Base-by-base conservation (phyloP, 64 coral and sea anemone genomes). In the Exaiptasia diaphana region DNA sequence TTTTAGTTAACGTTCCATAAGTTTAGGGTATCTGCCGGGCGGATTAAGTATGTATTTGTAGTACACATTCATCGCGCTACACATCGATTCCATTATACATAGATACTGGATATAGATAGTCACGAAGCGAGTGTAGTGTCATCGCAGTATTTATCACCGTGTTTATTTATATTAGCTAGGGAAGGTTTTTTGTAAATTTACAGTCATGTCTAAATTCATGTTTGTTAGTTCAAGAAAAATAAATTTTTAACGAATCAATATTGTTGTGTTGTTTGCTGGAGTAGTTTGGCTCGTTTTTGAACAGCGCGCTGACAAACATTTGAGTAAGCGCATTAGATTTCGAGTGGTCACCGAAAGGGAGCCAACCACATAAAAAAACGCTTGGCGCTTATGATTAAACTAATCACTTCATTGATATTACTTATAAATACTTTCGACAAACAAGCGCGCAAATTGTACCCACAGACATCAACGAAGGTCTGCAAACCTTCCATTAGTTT, bases 101-200 rank as follows among this genome's bases (percentile, higher is more conserved):
- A n/a, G n/a, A n/a, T n/a, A n/a, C n/a, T n/a, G n/a, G n/a, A n/a
- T n/a, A n/a, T n/a, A n/a, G n/a, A n/a, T n/a, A n/a, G n/a, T n/a
- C n/a, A n/a, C n/a, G n/a, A n/a, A n/a, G 61, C 61, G 61, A 65
- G 61, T 20, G 61, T 65, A 35, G 74, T 93, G 85, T 89, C 82
- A 78, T 73, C 74, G 78, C 68, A 80, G 91, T 95, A 95, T 95
- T 95, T 95, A 95, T 84, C 91, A 80, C 86, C 82, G 39, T 54
- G 62, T 82, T 94, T 95, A 95, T 95, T 95, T 95, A 95, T 95
- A 89, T 73, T 85, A 89, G 62, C 78, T 82, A 88, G 86, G 80
- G 81, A 95, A 57, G 79, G 82, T 85, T 95, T 95, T 87, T 88
- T 95, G 91, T 95, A 95, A 95, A 95, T 90, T 88, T 95, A 89